A percentile compares a stretch with the other conserved stretches of the same genome.
Conservation (phyloP, 1,140 invertebrate genomes). For the Brachionus sp. region DNA sequence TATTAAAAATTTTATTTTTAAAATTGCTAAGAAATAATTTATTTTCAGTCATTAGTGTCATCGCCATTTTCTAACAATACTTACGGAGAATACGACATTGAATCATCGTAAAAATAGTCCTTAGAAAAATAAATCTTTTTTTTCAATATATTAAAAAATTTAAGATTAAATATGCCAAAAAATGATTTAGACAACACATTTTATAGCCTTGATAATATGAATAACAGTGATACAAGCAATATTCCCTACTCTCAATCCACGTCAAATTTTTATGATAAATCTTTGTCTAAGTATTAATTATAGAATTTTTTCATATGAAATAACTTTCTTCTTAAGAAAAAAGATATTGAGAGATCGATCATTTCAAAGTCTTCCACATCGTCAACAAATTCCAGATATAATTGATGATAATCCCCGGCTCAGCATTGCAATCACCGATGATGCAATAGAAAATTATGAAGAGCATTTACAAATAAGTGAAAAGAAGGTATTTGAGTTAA, state of each 20-base stretch:
- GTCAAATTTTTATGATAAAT: neutral
- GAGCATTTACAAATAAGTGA: neutral
- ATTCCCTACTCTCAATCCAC: neutral
- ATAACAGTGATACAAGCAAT: neutral
- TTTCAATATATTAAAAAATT: too few relatives aligned
- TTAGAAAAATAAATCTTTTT: neutral
- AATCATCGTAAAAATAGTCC: neutral
- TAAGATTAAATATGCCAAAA: neutral
- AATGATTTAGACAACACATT: neutral
- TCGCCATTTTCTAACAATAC: neutral
- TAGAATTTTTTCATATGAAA: neutral
- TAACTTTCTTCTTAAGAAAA: neutral
- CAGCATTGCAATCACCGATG: neutral
- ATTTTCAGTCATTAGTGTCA: neutral
- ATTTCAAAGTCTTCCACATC: neutral
- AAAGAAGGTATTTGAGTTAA: neutral
- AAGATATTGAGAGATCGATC: neutral
- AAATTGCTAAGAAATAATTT: neutral
- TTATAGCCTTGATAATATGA: neutral
- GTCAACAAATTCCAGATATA: neutral
- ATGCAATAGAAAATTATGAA: slow-evolving; percentile 21
- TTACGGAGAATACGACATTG: slow-evolving; percentile 21
- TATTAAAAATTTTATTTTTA: neutral
- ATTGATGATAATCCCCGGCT: neutral
- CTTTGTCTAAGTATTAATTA: neutral